Percentiles rank a stretch among this genome's conserved stretches.
Conservation (phyloP, 1,140 invertebrate genomes). For the Hestina assimilis region DNA sequence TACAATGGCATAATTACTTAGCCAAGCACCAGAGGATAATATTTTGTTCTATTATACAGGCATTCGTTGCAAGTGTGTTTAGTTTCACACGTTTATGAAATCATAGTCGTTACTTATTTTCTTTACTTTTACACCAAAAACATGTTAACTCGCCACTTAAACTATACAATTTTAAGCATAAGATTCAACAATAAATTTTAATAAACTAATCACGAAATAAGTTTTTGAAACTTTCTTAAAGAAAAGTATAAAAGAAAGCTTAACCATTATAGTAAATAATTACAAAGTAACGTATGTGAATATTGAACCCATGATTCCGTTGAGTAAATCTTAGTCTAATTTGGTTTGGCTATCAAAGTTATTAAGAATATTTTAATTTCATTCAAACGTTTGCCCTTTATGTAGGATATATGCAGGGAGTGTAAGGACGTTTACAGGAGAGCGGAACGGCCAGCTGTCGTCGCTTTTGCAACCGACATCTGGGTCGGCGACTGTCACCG, state of each 20-base stretch:
- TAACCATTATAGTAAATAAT: too few relatives aligned
- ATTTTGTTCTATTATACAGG: neutral
- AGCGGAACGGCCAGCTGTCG: constrained; percentile 24
- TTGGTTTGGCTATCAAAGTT: too few relatives aligned
- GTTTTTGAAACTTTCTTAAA: too few relatives aligned
- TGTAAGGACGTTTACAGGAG: constrained; percentile 19
- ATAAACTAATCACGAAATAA: too few relatives aligned
- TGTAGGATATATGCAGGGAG: neutral
- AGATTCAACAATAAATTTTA: too few relatives aligned
- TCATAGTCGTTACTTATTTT: too few relatives aligned
- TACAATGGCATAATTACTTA: neutral
- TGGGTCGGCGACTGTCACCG: constrained; percentile 35
- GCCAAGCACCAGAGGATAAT: neutral
- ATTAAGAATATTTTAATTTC: too few relatives aligned
- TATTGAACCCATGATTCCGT: too few relatives aligned
- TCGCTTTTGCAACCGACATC: constrained; percentile 33
- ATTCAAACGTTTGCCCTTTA: neutral
- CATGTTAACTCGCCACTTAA: neutral
- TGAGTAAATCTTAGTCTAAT: too few relatives aligned
- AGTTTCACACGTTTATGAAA: neutral
- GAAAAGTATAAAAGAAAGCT: too few relatives aligned
- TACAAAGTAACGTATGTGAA: too few relatives aligned
- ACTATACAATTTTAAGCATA: too few relatives aligned
- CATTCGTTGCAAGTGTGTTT: neutral
- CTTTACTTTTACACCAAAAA: neutral